These are phyloP conservation scores for Pyrrhosoma nymphula DNA, from an alignment of 2,888 invertebrate genomes.

Conservation along the genomic window DNA sequence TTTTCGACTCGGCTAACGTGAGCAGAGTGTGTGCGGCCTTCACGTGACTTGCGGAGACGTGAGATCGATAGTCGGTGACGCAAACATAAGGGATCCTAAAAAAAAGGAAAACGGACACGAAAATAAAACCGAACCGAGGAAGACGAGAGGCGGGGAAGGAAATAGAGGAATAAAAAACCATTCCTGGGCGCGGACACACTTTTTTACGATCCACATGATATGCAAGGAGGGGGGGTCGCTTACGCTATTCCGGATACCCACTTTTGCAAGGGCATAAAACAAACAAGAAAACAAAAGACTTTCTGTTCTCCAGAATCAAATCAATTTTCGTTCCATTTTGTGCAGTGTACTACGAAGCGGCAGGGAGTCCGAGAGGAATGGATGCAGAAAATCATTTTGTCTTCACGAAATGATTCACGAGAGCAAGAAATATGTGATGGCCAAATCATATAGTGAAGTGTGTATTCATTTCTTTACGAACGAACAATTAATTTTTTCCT, in stretches of 20 bases:
- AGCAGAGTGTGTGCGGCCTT: not conserved
- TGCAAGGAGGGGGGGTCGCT: not conserved
- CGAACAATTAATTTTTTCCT: too few species aligned
- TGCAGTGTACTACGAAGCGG: not conserved
- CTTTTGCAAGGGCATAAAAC: not conserved
- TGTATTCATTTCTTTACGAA: too few species aligned
- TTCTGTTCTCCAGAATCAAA: not conserved
- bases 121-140: not conserved
- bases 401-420: too few species aligned
- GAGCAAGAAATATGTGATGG: too few species aligned
- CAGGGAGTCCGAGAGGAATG: not conserved
- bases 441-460: too few species aligned
- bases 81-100: not conserved
- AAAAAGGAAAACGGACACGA: not conserved
- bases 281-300: not conserved
- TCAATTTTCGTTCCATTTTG: slow-evolving; percentile 11
- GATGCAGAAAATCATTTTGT: not conserved
- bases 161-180: not conserved
- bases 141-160: not conserved
- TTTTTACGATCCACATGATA: not conserved
- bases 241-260: not conserved
- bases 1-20: not conserved
- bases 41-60: not conserved
- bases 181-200: not conserved
- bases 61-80: not conserved